Evolutionary conservation across 2,888 invertebrate genomes (phyloP), one percentile per base, ranked within the genome.

Genomic region (Boloria euphrosyne): DNA sequence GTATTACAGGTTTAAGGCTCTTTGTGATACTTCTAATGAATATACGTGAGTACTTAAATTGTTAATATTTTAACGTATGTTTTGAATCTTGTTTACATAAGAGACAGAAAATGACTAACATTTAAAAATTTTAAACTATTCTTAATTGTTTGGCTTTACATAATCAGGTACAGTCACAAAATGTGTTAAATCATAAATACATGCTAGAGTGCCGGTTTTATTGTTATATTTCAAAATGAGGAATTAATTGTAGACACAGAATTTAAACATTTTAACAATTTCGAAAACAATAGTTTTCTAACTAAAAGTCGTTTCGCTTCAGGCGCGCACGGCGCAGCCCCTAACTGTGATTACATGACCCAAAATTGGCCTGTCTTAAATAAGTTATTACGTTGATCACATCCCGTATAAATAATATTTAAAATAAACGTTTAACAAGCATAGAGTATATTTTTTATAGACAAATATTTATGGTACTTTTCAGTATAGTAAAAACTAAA

Each of bases 351-450:
- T 18, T 14, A 17, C 13, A 44, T 44, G 18, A 17, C 38, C 43
- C 4, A 13, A 57, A 57, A 31, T 57, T 57, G 55, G 7, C 14
- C 7, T 18, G 10, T 31, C 50, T 70, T 65, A 71, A 74, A 71
- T 70, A 57, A 57, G 44, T 44, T 18, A 46, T 57, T 57, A 79
- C 53, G 67, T 16, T 46, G 65, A 27, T 71, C 80, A 75, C 64
- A 68, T 52, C 50, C 77, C 81, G 78, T 87, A 78, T 81, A 87
- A 86, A 80, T 73, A 72, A 80, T 73, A 72, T 66, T 74, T 76
- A 79, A 82, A 85, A 85, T 86, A 81, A 74, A 54, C 54, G 52
- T 55, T 38, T 55, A 52, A 50, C 7, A 46, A 13, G 22, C 58
- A 13, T 13, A 52, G 54, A 62, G 17, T 50, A 22, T 18, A 50